Percentiles rank a stretch among this genome's conserved stretches.
phyloP scores from a whole-genome alignment of 2,797 vertebrate species.

The Natrix natrix region DNA sequence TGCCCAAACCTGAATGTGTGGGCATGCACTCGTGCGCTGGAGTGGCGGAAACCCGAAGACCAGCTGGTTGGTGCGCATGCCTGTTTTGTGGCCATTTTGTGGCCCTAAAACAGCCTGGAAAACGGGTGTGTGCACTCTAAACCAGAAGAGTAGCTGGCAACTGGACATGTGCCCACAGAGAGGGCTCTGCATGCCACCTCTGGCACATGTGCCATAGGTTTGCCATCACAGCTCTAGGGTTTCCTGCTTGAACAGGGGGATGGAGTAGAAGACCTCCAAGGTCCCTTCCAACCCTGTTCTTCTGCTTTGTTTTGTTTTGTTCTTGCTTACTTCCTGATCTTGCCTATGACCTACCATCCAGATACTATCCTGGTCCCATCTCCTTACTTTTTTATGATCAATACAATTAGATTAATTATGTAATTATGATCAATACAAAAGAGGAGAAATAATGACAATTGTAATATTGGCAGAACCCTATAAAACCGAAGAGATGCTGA shows the following conservation, averaged over 20 bases:
- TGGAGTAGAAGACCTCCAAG: not conserved
- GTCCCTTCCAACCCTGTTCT: not conserved
- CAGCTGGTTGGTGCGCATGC: too few relatives aligned
- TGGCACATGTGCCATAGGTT: too few relatives aligned
- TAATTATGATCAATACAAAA: too few relatives aligned
- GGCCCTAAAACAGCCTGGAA: too few relatives aligned
- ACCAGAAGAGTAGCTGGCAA: too few relatives aligned
- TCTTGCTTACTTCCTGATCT: not conserved
- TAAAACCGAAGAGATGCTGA: not conserved
- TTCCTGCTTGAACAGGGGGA: not conserved
- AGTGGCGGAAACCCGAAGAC: too few relatives aligned
- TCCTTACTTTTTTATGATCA: not conserved
- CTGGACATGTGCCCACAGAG: too few relatives aligned
- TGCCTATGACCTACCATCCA: not conserved
- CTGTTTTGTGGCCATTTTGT: too few relatives aligned
- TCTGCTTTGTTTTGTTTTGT: not conserved
- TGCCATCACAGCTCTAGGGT: not conserved
- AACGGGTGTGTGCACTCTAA: too few relatives aligned
- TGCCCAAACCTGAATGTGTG: too few relatives aligned
- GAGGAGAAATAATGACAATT: not conserved
- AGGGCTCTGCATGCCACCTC: too few relatives aligned
- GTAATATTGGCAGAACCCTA: not conserved
- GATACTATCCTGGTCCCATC: not conserved
- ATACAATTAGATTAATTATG: not conserved
- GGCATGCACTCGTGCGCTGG: too few relatives aligned